Base-by-base conservation (phyloP, 2,888 invertebrate species). In the Adela reaumurella region DNA sequence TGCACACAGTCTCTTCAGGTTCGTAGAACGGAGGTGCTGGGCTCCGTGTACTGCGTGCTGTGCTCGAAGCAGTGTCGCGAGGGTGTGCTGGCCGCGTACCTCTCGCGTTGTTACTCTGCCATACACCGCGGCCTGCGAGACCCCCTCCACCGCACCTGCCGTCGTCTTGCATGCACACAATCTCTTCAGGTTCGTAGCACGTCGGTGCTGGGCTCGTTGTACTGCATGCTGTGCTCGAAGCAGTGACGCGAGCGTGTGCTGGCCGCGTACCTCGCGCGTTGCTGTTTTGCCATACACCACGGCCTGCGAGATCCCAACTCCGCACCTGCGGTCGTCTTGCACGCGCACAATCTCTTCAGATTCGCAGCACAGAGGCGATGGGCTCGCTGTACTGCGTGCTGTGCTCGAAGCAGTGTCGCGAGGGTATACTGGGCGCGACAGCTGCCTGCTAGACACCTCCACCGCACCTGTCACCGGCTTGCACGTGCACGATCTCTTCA, bases 31-130 rank as follows among this genome's bases (percentile, higher is more conserved):
- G 95, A 96, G 71, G 97, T 98, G 0, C 83, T 97, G 59, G 98
- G 97, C 18, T 90, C 97, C 2, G 74, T 99, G 18, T 98, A 98
- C 68, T 85, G 97, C 59, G 94, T 98, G 63, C 90, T 99, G 67
- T 97, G 95, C 68, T 90, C 97, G 0, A 96, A 96, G 73, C 94
- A 94, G 70, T 94, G 95, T 1, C 92, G 92, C 42, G 97, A 97
- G 76, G 90, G 91, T 62, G 94, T 99, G 58, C 79, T 94, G 48
- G 93, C 96, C 1, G 91, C 90, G 1, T 98, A 98, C 77, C 81
- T 97, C 59, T 94, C 97, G 10, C 83, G 97, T 46, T 95, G 97
- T 74, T 97, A 96, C 71, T 86, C 95, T 60, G 92, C 94, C 3
- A 73, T 99, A 54, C 90, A 90, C 59, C 92, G 94, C 67, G 97